These are phyloP conservation scores for Phoxinus phoxinus DNA, from an alignment of 2,113 vertebrate species.

Conservation along the genomic window DNA sequence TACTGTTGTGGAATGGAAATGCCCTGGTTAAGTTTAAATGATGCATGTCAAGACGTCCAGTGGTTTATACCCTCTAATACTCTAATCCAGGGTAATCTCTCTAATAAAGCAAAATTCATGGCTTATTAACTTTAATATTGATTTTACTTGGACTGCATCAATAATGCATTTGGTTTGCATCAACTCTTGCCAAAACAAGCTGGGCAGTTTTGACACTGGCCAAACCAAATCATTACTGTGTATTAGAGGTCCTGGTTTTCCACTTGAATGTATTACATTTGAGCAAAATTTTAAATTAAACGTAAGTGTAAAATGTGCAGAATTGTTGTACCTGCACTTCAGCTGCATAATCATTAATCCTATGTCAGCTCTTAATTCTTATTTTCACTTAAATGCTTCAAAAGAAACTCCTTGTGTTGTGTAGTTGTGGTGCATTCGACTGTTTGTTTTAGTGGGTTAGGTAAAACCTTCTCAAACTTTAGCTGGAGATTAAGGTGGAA, in stretches of 20 bases:
- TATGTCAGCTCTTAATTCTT: neutral
- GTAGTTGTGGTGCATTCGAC: neutral
- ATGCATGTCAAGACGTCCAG: neutral
- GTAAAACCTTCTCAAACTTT: neutral
- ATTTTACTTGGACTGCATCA: conserved; percentile 29
- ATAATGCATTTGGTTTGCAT: conserved; percentile 2
- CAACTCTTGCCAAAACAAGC: conserved; percentile 27
- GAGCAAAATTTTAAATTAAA: conserved; percentile 4
- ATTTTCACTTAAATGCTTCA: neutral
- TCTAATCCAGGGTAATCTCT: conserved; percentile 12
- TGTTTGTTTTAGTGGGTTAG: neutral
- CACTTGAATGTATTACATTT: neutral
- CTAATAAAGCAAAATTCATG: conserved; percentile 18
- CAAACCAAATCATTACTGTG: conserved; percentile 31
- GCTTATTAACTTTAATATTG: conserved; percentile 29
- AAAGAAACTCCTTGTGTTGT: neutral
- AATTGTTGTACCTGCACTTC: neutral
- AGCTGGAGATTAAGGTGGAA: neutral
- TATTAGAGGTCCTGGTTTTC: conserved; percentile 34
- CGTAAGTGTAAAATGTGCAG: neutral
- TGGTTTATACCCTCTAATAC: conserved; percentile 5
- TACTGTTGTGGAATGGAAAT: conserved; percentile 1
- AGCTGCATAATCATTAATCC: neutral
- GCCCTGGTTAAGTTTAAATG: conserved; percentile 1
- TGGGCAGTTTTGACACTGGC: conserved; percentile 11